Percentiles rank a stretch among this genome's conserved stretches.
These are phyloP conservation scores for Carpatolechia fugitivella DNA, from an alignment of 2,888 invertebrate species.

Conservation along the genomic window DNA sequence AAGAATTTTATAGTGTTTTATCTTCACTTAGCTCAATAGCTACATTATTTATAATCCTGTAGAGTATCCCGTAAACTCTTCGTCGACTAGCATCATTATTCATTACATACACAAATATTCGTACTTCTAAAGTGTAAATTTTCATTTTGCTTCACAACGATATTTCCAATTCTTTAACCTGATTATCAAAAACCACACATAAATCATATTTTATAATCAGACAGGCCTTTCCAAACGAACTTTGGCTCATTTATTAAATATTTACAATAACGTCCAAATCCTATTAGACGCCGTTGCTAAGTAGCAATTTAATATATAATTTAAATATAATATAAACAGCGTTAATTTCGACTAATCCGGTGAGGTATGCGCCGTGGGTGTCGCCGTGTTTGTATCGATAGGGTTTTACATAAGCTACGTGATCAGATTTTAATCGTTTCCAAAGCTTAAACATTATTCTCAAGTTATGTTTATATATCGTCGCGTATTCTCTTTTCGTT, in stretches of 20 bases:
- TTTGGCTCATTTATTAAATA: constrained; percentile 26
- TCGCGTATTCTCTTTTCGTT: too few relatives aligned
- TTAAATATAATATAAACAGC: constrained; percentile 55
- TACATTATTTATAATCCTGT: too few relatives aligned
- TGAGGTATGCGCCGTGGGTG: constrained; percentile 38
- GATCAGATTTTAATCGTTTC: background rate
- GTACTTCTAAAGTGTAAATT: too few relatives aligned
- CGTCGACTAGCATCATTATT: background rate
- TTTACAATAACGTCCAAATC: constrained; percentile 33
- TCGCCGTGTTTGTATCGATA: constrained; percentile 21
- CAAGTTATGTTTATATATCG: background rate
- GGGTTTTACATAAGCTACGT: constrained; percentile 1
- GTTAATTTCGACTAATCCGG: constrained; percentile 61
- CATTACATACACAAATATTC: too few relatives aligned
- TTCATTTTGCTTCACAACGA: background rate
- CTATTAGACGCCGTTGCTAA: constrained; percentile 44
- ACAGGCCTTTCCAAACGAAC: constrained; percentile 2
- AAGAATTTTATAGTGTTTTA: background rate
- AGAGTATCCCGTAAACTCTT: too few relatives aligned
- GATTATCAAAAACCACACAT: constrained; percentile 1
- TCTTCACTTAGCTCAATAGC: background rate
- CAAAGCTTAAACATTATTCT: background rate
- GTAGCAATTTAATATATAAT: constrained; percentile 48
- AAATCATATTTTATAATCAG: constrained; percentile 10
- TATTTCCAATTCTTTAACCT: background rate